These are phyloP conservation scores for Ambastaia sidthimunki DNA, from an alignment of 2,797 vertebrate genomes.

Conservation along the genomic window DNA sequence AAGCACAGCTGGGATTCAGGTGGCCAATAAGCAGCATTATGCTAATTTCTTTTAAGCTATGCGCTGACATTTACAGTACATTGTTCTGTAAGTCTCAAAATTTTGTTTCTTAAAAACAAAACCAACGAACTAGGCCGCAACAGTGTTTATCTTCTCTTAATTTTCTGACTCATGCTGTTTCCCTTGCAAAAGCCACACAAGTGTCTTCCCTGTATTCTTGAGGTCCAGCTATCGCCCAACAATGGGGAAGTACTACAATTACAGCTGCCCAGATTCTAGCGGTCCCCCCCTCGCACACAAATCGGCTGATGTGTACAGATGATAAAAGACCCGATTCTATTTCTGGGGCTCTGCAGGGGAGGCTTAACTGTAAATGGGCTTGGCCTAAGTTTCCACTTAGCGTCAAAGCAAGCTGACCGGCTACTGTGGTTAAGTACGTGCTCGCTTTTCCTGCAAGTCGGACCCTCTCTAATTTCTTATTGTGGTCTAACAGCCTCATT, in stretches of 20 bases:
- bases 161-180: constrained; percentile 15
- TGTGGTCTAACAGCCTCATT: constrained; percentile 76
- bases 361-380: constrained; percentile 57
- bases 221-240: constrained; percentile 43
- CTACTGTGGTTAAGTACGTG: constrained; percentile 40
- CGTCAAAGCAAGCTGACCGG: constrained; percentile 26
- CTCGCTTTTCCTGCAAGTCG: constrained; percentile 22
- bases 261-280: constrained; percentile 55
- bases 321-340: constrained; percentile 56
- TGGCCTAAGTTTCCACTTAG: constrained; percentile 50
- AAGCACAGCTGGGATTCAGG: constrained; percentile 46
- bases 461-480: constrained; percentile 77
- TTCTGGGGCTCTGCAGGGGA: constrained; percentile 64
- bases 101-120: not conserved
- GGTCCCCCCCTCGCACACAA: constrained; percentile 45
- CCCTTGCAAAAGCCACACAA: constrained; percentile 11
- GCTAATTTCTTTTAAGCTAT: constrained; percentile 33
- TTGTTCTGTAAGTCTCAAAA: not conserved
- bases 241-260: constrained; percentile 63
- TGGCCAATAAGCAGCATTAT: constrained; percentile 56
- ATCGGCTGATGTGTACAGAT: constrained; percentile 56
- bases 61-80: not conserved
- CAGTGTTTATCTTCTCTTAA: constrained; percentile 9
- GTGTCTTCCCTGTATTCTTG: constrained; percentile 13
- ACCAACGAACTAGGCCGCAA: not conserved